Evolutionary conservation across 2,888 invertebrate genomes (phyloP).

Genomic region (Polyommatus icarus): DNA sequence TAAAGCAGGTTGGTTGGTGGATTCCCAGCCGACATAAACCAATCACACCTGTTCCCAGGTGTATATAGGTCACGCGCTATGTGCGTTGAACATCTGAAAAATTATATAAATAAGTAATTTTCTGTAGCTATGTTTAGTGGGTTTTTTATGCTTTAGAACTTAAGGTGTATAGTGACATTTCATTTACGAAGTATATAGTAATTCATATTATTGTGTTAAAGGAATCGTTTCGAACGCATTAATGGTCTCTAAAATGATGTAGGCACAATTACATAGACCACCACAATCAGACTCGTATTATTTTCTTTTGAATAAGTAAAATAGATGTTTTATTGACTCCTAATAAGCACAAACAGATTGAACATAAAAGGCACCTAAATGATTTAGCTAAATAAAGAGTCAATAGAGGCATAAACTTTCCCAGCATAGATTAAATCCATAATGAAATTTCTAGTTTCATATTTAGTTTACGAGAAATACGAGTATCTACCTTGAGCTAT

Average conservation of each 20-base stretch:
- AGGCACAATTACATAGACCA: no score
- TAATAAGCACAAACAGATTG: no score
- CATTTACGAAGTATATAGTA: no score
- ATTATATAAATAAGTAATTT: neutral
- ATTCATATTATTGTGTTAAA: no score
- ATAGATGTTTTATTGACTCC: no score
- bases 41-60: constrained; percentile 63
- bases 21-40: constrained; percentile 50
- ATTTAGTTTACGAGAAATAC: constrained; percentile 40
- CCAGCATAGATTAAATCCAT: constrained; percentile 19
- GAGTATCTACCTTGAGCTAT: constrained; percentile 45
- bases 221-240: no score
- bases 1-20: constrained; percentile 65
- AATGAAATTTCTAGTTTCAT: constrained; percentile 30
- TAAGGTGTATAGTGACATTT: no score
- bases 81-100: constrained; percentile 4
- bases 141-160: no score
- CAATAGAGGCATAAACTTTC: neutral
- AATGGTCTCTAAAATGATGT: no score
- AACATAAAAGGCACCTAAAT: neutral
- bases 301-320: no score
- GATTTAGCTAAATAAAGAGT: neutral
- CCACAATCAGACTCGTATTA: no score
- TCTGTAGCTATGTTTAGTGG: neutral
- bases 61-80: constrained; percentile 40